Base-by-base conservation (phyloP, 2,797 vertebrate genomes). In the Coregonus ussuriensis region DNA sequence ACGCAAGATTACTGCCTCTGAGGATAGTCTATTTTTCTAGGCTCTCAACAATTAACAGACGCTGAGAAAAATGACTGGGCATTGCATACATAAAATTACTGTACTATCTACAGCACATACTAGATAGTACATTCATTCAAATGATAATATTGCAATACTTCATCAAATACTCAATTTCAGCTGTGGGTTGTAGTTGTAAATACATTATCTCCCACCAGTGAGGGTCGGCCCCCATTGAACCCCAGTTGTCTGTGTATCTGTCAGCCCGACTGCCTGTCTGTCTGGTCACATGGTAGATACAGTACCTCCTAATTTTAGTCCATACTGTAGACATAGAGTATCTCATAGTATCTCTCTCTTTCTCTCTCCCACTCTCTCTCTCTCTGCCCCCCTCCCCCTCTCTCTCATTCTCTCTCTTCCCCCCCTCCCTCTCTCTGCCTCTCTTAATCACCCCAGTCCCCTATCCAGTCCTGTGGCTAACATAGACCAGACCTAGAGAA, bases 401-500 rank as follows among this genome's bases (percentile, higher is more conserved):
- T 25, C n/a, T 62, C n/a, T 62, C 16, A 14, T 3, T 13, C 7
- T 21, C 2, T 62, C 21, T 62, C n/a, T 3, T 13, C 3, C 4
- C 18, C 18, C 11, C 3, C 15, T 54, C 54, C 11, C 21, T 63
- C 7, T 63, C 21, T 21, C 59, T 62, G n/a, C 9, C n/a, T 1
- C 53, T 25, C 56, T 47, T 59, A n/a, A 63, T 72, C n/a, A 13
- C 41, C 74, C 16, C 16, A 0, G 33, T 74, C 72, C 52, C 67
- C 71, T 25, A 29, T 14, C 71, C 72, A 63, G 35, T 35, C 37
- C 66, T 51, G 53, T 16, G 2, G 2, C 11, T 7, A 3, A 65
- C 63, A 77, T 68, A 72, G 54, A 54, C 51, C 3, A 71, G 78
- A 15, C 81, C 41, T 5, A 14, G 59, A 71, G 59, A 63, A 63